Evolutionary conservation across 2,888 invertebrate species (phyloP).

Genomic region (Dolichopus griseipennis): DNA sequence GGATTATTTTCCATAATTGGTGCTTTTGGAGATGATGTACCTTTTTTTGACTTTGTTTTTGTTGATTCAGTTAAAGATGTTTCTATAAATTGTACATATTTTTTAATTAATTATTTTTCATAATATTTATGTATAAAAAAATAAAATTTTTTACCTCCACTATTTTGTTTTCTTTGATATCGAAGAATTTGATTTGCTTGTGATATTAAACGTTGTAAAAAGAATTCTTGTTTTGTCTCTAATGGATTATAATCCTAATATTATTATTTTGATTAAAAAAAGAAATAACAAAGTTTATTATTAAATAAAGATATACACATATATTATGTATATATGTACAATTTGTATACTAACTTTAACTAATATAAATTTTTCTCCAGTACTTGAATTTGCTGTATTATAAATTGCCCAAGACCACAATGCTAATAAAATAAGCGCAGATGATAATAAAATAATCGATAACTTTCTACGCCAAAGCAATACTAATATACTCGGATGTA

Average conservation of each 20-base stretch:
- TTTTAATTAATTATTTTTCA: neutral
- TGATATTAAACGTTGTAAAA: conserved; percentile 39
- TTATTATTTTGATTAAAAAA: neutral
- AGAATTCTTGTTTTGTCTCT: conserved; percentile 35
- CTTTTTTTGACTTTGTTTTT: conserved; percentile 24
- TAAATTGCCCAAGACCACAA: conserved; percentile 43
- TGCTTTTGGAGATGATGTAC: conserved; percentile 28
- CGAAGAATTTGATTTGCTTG: conserved; percentile 41
- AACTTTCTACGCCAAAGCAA: conserved; percentile 41
- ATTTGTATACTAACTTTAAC: conserved; percentile 19
- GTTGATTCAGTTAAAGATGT: conserved; percentile 16
- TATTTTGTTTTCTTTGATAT: conserved; percentile 27
- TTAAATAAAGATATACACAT: neutral
- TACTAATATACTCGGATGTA: conserved; percentile 40
- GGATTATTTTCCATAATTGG: conserved; percentile 36
- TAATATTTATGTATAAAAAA: neutral
- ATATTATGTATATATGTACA: neutral
- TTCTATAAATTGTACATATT: neutral
- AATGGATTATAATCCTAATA: conserved; percentile 22
- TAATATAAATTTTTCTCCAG: conserved; percentile 21
- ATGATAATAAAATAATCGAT: conserved; percentile 34
- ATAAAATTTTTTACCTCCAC: conserved; percentile 12
- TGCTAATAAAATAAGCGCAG: conserved; percentile 34
- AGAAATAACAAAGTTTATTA: neutral
- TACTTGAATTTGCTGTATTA: conserved; percentile 27